Evolutionary conservation across 2,888 invertebrate species (phyloP), one percentile per base, ranked within the genome.

Genomic region (Erannis defoliaria): DNA sequence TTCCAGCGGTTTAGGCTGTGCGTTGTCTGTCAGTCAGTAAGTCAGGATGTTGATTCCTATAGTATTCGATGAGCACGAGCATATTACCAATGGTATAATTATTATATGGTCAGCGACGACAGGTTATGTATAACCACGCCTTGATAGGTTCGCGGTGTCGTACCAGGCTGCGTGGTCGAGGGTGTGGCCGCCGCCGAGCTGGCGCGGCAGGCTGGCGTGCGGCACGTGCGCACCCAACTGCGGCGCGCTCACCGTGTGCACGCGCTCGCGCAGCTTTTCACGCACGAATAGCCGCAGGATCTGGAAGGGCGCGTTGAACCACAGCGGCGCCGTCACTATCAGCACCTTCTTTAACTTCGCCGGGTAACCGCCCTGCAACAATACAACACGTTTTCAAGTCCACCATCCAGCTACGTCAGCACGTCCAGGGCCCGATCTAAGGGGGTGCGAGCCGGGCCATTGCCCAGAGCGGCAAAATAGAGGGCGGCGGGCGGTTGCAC

Each of bases 221-320:
- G 98, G 98, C 86, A 99, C 97, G 95, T 99, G 98, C 80, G 95
- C 94, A 71, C 95, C 95, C 73, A 99, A 94, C 89, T 98, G 98
- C 64, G 97, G 97, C 85, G 97, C 95, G 85, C 97, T 98, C 75
- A 99, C 98, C 26, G 98, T 99, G 90, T 97, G 98, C 66, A 99
- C 99, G 78, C 99, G 95, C 89, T 99, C 99, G 71, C 99, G 95
- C 74, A 99, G 93, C 91, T 99, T 99, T 91, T 99, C 99, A 66
- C 98, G 94, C 59, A 99, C 98, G 92, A 99, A 99, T 76, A 99
- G 93, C 55, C 99, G 95, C 55, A 99, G 94, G 81, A 99, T 98
- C 84, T 98, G 98, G 91, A 99, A 99, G 0, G 99, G 99, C 62
- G 99, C 99, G 91, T 98, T 98, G 92, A 99, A 99, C 99, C 99